Conservation (phyloP, 2,888 invertebrate genomes). For the Agrypnus murinus region DNA sequence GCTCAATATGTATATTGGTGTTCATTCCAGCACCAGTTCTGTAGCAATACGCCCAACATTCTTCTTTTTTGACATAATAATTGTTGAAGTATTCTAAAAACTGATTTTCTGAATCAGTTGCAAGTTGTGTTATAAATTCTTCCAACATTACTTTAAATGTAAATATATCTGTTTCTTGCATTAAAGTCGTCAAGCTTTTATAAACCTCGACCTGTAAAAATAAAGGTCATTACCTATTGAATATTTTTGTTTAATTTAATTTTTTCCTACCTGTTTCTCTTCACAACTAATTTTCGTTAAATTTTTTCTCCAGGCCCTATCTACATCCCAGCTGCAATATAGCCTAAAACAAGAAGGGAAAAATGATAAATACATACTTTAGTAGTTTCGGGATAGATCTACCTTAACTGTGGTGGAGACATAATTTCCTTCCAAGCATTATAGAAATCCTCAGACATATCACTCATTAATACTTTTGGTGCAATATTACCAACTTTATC, state of each 20-base stretch:
- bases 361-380: no score
- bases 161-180: slow-evolving; percentile 49
- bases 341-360: slow-evolving; percentile 42
- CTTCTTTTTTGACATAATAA: slow-evolving; percentile 44
- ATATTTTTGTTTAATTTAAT: background rate
- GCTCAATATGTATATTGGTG: slow-evolving; percentile 58
- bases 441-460: slow-evolving; percentile 55
- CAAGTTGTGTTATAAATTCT: slow-evolving; percentile 38
- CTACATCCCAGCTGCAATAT: slow-evolving; percentile 59
- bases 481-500: slow-evolving; percentile 43
- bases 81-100: slow-evolving; percentile 52
- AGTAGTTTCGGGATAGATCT: slow-evolving; percentile 10
- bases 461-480: slow-evolving; percentile 57
- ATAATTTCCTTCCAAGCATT: slow-evolving; percentile 56
- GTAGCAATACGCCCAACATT: slow-evolving; percentile 56
- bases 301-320: slow-evolving; percentile 56
- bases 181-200: slow-evolving; percentile 45
- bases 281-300: slow-evolving; percentile 52
- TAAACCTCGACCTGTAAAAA: slow-evolving; percentile 45
- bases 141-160: slow-evolving; percentile 48
- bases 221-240: background rate
- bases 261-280: slow-evolving; percentile 51
- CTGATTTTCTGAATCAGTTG: slow-evolving; percentile 46
- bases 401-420: slow-evolving; percentile 35
- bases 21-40: slow-evolving; percentile 55